Evolutionary conservation across 30 jellyfish, hydroid and myxozoan species (phyloP).

Genomic region (Cassiopea andromeda): DNA sequence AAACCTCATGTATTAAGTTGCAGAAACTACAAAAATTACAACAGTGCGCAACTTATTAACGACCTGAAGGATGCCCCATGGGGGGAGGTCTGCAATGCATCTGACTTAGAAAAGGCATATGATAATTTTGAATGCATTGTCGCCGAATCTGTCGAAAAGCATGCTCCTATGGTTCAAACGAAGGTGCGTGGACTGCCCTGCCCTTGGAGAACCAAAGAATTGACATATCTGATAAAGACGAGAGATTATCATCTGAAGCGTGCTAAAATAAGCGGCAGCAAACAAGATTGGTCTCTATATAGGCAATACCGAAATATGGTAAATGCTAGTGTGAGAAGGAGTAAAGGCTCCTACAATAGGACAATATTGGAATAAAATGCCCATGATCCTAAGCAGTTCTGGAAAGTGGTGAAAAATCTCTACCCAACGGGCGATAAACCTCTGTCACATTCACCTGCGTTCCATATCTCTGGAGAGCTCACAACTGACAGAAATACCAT

Average conservation of each 20-base stretch:
- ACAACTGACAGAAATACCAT: too few relatives aligned
- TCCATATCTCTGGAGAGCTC: too few relatives aligned
- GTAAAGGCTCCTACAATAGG: conserved; percentile 26
- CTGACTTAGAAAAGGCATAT: background rate
- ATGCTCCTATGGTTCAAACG: conserved; percentile 52
- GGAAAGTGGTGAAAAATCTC: conserved; percentile 49
- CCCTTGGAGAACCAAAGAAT: conserved; percentile 53
- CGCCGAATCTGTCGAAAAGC: conserved; percentile 14
- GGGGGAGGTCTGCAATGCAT: conserved; percentile 12
- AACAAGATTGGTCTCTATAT: conserved; percentile 40
- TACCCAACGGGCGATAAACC: too few relatives aligned
- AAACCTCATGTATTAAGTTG: conserved; percentile 12
- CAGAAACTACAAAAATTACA: background rate
- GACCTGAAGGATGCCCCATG: conserved; percentile 4
- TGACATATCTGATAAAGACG: conserved; percentile 22
- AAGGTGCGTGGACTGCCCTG: conserved; percentile 54
- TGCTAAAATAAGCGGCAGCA: conserved; percentile 35
- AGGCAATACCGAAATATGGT: conserved; percentile 51
- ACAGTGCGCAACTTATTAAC: background rate
- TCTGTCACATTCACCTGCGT: too few relatives aligned
- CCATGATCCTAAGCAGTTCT: conserved; percentile 30
- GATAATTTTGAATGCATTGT: conserved; percentile 9
- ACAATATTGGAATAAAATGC: conserved; percentile 26
- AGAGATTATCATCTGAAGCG: conserved; percentile 43
- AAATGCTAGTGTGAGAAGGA: conserved; percentile 17